phyloP scores from a whole-genome alignment of 1,140 invertebrate genomes.

The Bradysia coprophila region DNA sequence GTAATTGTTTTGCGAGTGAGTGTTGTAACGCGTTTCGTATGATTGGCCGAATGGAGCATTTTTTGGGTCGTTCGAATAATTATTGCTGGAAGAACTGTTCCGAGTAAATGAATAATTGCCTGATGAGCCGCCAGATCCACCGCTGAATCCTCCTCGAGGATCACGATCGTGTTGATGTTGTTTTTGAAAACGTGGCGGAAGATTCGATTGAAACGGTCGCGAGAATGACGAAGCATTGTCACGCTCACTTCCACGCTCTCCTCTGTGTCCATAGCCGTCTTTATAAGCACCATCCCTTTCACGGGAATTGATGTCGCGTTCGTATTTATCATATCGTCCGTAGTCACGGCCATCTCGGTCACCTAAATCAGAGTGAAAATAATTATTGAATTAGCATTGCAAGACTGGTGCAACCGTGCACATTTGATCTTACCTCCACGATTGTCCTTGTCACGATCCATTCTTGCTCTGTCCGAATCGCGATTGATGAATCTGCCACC shows the following conservation, averaged over 20 bases:
- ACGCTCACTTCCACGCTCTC: constrained; percentile 5
- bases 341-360: constrained; percentile 21
- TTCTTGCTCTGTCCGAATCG: neutral
- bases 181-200: constrained; percentile 72
- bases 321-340: constrained; percentile 9
- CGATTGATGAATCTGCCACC: neutral
- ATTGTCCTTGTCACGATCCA: neutral
- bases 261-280: neutral
- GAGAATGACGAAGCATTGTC: constrained; percentile 30
- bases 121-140: neutral
- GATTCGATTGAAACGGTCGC: constrained; percentile 54
- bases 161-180: constrained; percentile 34
- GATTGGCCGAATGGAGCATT: constrained; percentile 25
- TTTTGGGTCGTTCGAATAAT: constrained; percentile 5
- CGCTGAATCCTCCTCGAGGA: neutral
- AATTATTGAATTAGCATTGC: no score
- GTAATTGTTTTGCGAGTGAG: constrained; percentile 18
- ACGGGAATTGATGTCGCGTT: constrained; percentile 1
- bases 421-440: neutral
- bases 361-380: no score
- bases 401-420: neutral
- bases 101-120: neutral
- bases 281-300: neutral
- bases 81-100: neutral
- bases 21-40: constrained; percentile 26